Base-by-base conservation (phyloP, 2,797 vertebrate species). In the Antennarius maculatus region DNA sequence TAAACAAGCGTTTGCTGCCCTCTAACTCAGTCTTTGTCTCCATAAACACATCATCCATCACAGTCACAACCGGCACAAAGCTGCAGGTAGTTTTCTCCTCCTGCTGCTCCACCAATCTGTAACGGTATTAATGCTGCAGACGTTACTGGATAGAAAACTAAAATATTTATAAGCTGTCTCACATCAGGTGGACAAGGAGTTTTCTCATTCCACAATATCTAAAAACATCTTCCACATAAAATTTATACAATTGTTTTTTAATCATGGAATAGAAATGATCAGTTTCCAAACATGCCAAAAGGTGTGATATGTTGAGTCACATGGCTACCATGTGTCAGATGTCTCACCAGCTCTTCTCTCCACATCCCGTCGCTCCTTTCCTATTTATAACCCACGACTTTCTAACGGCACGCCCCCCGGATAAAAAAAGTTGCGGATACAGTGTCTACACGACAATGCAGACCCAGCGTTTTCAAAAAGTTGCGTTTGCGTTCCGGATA, bases 31-130 rank as follows among this genome's bases (percentile, higher is more conserved):
- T 73, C 52, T 41, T 74, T 52, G 8, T 67, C 56, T 61, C 63
- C 61, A 43, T 59, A 71, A 79, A 81, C 75, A 82, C 73, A 76
- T 68, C 71, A 88, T 88, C 79, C 80, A 84, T 89, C 84, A 86
- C 71, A 65, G 74, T 83, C 84, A 71, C 77, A 81, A 66, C 71
- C 55, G 73, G 55, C 61, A 63, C 47, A 57, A 51, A 69, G 66
- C 72, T 73, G 64, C 82, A 74, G 84, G 76, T 77, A 70, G 70
- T 66, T 65, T 68, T 49, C 64, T 79, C 64, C 72, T 34, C 54
- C 67, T 66, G 46, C 54, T 49, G 62, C 43, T 57, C 80, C 56
- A 5, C 39, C 69, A 76, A 74, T 72, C 74, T 71, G 54, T 60
- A 1, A 5, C 45, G 51, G 56, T 43, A 51, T 71, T 63, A 82